Evolutionary conservation across 2,113 vertebrate species (phyloP).

Genomic region (Leucopsar rothschildi): DNA sequence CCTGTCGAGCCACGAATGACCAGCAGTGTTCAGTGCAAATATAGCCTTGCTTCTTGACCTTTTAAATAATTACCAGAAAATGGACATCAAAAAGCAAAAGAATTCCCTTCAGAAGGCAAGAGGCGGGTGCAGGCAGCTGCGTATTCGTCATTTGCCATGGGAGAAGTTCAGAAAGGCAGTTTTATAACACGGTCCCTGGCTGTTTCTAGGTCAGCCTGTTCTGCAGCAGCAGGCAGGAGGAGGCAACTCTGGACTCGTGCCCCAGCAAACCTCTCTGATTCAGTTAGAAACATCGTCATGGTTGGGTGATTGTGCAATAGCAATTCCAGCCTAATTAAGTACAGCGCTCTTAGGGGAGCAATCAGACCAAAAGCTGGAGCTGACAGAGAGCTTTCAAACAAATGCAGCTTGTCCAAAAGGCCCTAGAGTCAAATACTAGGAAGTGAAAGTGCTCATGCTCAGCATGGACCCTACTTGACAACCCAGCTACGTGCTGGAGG

Average conservation of each 20-base stretch:
- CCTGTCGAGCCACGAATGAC: rapidly evolving
- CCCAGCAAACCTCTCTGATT: background rate
- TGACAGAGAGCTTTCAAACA: constrained; percentile 25
- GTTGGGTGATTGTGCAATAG: background rate
- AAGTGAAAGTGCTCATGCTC: background rate
- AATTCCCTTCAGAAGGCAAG: background rate
- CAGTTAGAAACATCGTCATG: background rate
- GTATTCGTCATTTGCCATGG: background rate
- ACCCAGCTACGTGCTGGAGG: background rate
- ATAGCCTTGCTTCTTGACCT: background rate
- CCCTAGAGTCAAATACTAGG: background rate
- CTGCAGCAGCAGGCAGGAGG: background rate
- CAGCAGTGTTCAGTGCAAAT: constrained; percentile 8
- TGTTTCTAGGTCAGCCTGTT: constrained; percentile 61
- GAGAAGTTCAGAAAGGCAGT: background rate
- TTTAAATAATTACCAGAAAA: background rate
- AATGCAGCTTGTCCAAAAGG: background rate
- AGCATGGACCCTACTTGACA: background rate
- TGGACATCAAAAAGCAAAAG: background rate
- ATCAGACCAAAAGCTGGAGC: constrained; percentile 4
- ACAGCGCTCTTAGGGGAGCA: constrained; percentile 23
- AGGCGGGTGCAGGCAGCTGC: background rate
- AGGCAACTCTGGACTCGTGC: background rate
- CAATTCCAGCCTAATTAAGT: constrained; percentile 33
- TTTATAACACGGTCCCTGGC: background rate